Percentiles rank a stretch among this genome's conserved stretches.
phyloP scores from a whole-genome alignment of 2,113 vertebrate genomes.

The Gyps fulvus region DNA sequence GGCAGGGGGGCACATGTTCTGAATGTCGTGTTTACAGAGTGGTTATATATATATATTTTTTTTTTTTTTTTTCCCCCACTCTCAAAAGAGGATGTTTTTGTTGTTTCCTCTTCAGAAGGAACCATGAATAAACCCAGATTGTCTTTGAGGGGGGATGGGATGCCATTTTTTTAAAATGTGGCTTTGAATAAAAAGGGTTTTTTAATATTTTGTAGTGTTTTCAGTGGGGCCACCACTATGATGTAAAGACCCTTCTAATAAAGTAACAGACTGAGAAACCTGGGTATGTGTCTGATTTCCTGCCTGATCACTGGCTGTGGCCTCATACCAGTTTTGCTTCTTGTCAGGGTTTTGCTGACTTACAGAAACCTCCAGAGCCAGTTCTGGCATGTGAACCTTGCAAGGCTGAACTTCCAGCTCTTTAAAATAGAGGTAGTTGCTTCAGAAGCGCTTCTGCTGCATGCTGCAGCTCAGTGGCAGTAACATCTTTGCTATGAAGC shows the following conservation, averaged over 20 bases:
- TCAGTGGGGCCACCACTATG: background rate
- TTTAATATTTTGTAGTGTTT: conserved; percentile 35
- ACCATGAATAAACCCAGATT: conserved; percentile 13
- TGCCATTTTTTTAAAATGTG: conserved; percentile 30
- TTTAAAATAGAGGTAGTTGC: background rate
- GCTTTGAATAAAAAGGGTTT: background rate
- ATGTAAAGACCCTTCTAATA: conserved; percentile 74
- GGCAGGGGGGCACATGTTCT: background rate
- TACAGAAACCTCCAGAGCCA: background rate
- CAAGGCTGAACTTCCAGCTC: background rate
- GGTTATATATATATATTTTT: background rate
- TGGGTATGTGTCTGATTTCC: background rate
- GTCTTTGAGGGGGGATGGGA: background rate
- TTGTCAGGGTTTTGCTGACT: background rate
- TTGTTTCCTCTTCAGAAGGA: background rate
- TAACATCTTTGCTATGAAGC: rapidly evolving
- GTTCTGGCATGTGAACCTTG: background rate
- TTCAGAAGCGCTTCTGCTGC: background rate
- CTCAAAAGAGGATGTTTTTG: background rate
- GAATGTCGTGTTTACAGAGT: background rate
- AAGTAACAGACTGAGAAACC: conserved; percentile 58
- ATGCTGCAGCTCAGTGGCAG: background rate
- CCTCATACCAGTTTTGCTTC: background rate
- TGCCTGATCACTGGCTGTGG: background rate
- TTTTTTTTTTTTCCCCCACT: background rate